Percentiles rank a stretch among this genome's conserved stretches.
phyloP scores from a whole-genome alignment of 2,113 vertebrate genomes.

The Rhipidura dahli region DNA sequence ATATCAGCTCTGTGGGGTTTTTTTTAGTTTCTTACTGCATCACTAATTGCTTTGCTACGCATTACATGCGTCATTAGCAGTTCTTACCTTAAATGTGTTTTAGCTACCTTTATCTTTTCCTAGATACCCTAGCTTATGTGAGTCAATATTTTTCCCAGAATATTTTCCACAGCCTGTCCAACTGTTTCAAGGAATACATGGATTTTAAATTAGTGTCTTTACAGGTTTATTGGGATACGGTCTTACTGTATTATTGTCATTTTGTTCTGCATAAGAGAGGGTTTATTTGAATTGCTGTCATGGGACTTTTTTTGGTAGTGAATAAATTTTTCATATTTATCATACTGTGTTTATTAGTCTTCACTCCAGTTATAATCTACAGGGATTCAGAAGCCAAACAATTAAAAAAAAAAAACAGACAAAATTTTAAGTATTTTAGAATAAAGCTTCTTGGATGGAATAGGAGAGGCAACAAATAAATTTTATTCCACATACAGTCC shows the following conservation, averaged over 20 bases:
- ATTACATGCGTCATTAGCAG: fast-evolving
- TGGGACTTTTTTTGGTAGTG: background rate
- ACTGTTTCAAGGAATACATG: background rate
- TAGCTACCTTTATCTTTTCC: background rate
- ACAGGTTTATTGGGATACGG: background rate
- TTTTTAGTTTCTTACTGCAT: background rate
- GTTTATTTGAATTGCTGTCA: background rate
- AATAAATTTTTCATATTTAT: background rate
- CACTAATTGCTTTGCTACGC: background rate
- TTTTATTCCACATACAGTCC: background rate
- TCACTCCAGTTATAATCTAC: background rate
- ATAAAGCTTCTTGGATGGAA: background rate
- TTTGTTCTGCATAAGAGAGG: background rate
- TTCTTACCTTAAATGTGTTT: background rate
- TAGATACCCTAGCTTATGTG: background rate
- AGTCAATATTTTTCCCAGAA: background rate
- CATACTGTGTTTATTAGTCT: background rate
- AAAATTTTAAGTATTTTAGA: background rate
- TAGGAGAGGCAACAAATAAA: background rate
- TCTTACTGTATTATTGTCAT: background rate
- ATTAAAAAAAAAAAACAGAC: background rate
- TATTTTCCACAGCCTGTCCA: background rate
- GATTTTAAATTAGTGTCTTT: background rate
- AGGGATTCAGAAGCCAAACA: background rate
- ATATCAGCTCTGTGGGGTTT: background rate